These are phyloP conservation scores for Danionella dracula DNA, from an alignment of 2,797 vertebrate species.

Conservation along the genomic window DNA sequence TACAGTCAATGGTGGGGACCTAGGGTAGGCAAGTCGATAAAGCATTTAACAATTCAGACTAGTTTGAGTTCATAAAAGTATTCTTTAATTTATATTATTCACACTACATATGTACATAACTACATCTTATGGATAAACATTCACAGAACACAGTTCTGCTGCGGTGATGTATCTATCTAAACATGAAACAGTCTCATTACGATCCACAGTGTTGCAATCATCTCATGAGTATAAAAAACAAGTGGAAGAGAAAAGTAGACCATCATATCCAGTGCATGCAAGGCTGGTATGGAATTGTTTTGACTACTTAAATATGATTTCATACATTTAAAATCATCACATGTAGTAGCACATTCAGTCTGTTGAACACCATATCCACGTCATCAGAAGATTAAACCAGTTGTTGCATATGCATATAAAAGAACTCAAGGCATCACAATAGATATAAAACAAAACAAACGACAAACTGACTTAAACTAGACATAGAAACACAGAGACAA, in stretches of 20 bases:
- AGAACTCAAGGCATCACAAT: background rate
- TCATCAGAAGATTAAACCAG: background rate
- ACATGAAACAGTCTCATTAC: slow-evolving; percentile 5
- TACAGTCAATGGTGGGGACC: too few relatives aligned
- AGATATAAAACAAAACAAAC: background rate
- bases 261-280: slow-evolving; percentile 32
- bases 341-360: slow-evolving; percentile 7
- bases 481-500: background rate
- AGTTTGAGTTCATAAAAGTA: slow-evolving; percentile 35
- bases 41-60: background rate
- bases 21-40: too few relatives aligned
- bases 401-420: background rate
- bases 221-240: background rate
- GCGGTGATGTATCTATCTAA: background rate
- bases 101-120: slow-evolving; percentile 34
- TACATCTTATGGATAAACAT: slow-evolving; percentile 11
- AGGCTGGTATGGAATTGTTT: slow-evolving; percentile 8
- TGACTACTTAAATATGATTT: background rate
- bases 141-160: slow-evolving; percentile 32
- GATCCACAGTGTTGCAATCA: slow-evolving; percentile 24
- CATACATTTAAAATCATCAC: slow-evolving; percentile 23
- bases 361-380: background rate
- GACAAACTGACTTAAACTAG: background rate
- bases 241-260: background rate
- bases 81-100: slow-evolving; percentile 30